Base-by-base conservation (phyloP, 1,140 invertebrate genomes). In the Plodia interpunctella region DNA sequence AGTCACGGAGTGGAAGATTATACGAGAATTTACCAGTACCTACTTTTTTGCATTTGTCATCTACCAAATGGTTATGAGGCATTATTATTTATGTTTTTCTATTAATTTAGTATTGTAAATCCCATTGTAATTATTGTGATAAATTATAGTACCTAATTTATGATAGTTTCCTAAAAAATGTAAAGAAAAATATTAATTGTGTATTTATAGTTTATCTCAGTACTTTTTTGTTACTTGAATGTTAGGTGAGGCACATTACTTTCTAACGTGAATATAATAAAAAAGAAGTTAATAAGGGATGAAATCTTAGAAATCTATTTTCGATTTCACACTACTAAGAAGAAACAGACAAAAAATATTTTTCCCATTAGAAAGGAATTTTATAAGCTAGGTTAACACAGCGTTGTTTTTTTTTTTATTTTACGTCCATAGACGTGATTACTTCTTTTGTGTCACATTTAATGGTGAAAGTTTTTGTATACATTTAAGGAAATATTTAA, bases 321-420 rank as follows among this genome's bases (percentile, higher is more conserved):
- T 6, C 21, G 2, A 25, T 25, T 6, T 25, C 21, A 25, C 21
- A 25, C 21, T 25, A 2, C 2, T 25, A 25, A 25, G 6, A 25
- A 2, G 21, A 25, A 25, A 25, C 28, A 5, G 28, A 28, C 28
- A 28, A 28, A 28, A 28, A 9, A n/a, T n/a, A 5, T 5, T 28
- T 28, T 28, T 28, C 28, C 28, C 28, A 28, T 9, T 28, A 28
- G 28, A 3, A 28, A 28, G 30, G 30, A 32, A 28, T 15, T 35
- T 21, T 54, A 30, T 49, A 44, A 51, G 44, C 30, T 44, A 59
- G 55, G 57, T 58, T 64, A 5, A 44, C 0, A 17, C n/a, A n/a
- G n/a, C n/a, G n/a, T n/a, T n/a, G n/a, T n/a, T n/a, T n/a, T n/a
- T n/a, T n/a, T n/a, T n/a, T n/a, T n/a, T n/a, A n/a, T n/a, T n/a